These are phyloP conservation scores for Creontiades dilutus DNA, from an alignment of 2,888 invertebrate species.

Conservation along the genomic window DNA sequence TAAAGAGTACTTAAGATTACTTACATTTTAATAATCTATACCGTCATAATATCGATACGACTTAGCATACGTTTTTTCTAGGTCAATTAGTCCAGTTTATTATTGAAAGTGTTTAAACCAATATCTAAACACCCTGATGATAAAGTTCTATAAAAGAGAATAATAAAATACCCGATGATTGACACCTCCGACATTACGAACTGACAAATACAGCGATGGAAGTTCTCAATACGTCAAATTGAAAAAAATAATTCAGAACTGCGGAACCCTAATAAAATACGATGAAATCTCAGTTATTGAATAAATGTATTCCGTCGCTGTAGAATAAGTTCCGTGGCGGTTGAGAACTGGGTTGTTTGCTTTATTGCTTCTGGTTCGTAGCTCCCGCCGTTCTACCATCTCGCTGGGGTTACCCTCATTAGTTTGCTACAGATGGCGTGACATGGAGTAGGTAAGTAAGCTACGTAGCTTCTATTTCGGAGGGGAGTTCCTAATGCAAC, in stretches of 20 bases:
- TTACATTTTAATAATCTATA: too few species aligned
- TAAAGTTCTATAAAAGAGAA: too few species aligned
- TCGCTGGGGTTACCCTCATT: constrained; percentile 16
- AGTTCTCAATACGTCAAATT: neutral
- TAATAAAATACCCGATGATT: too few species aligned
- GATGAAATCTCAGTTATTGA: neutral
- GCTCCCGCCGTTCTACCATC: neutral
- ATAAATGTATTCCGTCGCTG: neutral
- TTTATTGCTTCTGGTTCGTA: constrained; percentile 33
- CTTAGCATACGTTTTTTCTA: too few species aligned
- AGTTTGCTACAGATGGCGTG: constrained; percentile 55
- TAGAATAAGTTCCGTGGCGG: neutral
- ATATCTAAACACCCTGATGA: too few species aligned
- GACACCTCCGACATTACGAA: too few species aligned
- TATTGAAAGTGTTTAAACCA: too few species aligned
- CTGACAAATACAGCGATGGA: too few species aligned
- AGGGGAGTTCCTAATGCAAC: constrained; percentile 1
- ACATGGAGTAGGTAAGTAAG: constrained; percentile 37
- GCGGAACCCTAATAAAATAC: neutral
- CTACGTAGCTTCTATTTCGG: neutral
- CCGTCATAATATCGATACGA: too few species aligned
- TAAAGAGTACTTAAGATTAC: too few species aligned
- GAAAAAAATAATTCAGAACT: neutral
- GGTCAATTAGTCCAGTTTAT: too few species aligned
- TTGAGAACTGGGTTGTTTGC: constrained; percentile 44